Base-by-base conservation (phyloP, 2,888 invertebrate species). In the Stenurella melanura region DNA sequence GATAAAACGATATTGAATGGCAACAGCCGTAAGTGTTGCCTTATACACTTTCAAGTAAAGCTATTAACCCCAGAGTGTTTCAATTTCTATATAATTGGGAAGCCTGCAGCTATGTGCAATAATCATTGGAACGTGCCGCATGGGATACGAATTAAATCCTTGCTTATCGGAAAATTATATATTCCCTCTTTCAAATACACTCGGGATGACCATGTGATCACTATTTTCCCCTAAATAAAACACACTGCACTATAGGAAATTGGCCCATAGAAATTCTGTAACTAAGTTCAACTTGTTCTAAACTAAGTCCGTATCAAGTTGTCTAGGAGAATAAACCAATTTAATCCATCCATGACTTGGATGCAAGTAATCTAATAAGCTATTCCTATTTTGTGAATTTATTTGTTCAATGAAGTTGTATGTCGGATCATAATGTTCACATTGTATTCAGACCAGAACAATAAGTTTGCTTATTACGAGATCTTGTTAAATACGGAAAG, bases 281-380 rank as follows among this genome's bases (percentile, higher is more conserved):
- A 50, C 50, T 50, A 50, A n/a, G 50, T 50, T 50, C n/a, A n/a
- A 50, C n/a, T 50, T 50, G n/a, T 50, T 50, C 50, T 50, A n/a
- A 50, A n/a, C 50, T 50, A 50, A 50, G n/a, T n/a, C 50, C n/a
- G 50, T 50, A n/a, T 50, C 50, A 42, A 42, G 42, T 42, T 42
- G 12, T 42, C 1, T 50, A 50, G n/a, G 12, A n/a, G 5, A n/a
- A 50, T 50, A 50, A 50, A 50, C 50, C 50, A 50, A 50, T 50
- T n/a, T 50, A 50, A 50, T 50, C 50, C 50, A 50, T 50, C n/a
- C 50, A 50, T 50, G 50, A n/a, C 50, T 50, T 50, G 50, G n/a
- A 50, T 50, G 50, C 50, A 50, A 50, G 50, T 50, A 50, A 50
- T 50, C 50, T 50, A 50, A 50, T 50, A 50, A 50, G 50, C 15